phyloP scores from a whole-genome alignment of 2,797 vertebrate species.

The Rhinoraja longicauda region DNA sequence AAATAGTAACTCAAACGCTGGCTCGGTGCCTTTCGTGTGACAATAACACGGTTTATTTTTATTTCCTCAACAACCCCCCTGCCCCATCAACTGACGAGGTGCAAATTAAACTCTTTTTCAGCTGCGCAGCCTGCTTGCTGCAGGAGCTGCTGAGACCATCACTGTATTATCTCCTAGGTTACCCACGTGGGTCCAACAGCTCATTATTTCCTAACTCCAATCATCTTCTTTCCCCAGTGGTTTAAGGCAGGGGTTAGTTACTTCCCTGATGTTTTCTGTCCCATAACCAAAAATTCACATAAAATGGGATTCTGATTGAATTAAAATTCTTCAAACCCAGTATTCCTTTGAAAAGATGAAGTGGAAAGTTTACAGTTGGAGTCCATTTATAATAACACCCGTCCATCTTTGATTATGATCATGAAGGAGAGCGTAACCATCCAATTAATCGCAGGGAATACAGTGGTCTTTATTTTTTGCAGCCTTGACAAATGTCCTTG shows the following conservation, averaged over 20 bases:
- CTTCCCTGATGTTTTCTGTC: not conserved
- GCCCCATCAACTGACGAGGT: not conserved
- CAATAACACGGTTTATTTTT: not conserved
- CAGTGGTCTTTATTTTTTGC: not conserved
- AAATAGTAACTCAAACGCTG: not conserved
- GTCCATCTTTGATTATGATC: constrained; percentile 7
- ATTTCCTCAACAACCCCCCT: not conserved
- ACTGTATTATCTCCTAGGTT: not conserved
- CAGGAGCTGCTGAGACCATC: too few species aligned
- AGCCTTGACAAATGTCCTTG: not conserved
- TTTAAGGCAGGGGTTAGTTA: too few species aligned
- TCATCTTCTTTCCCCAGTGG: not conserved
- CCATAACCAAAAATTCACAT: not conserved
- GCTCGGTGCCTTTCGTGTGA: not conserved
- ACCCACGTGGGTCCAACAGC: not conserved
- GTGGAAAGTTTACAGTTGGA: not conserved
- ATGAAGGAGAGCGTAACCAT: not conserved
- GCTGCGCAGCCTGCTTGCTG: not conserved
- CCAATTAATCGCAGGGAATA: not conserved
- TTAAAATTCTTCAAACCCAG: not conserved
- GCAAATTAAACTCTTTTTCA: not conserved
- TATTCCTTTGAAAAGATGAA: not conserved
- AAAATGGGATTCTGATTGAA: not conserved
- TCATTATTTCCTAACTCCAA: not conserved
- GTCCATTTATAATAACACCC: not conserved